phyloP scores from a whole-genome alignment of 2,888 invertebrate species.

The Drosophila maculinotata region DNA sequence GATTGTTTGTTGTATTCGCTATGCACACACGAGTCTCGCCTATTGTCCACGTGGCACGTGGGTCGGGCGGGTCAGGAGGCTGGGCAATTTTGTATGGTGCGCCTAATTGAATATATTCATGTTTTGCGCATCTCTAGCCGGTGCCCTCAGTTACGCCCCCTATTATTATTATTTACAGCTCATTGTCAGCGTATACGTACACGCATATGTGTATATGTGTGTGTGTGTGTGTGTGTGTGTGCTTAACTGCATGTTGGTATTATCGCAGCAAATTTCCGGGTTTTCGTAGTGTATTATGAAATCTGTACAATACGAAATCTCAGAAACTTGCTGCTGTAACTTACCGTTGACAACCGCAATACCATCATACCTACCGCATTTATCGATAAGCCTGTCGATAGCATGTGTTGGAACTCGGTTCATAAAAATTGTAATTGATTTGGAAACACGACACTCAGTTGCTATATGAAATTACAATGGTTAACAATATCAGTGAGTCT shows the following conservation, averaged over 20 bases:
- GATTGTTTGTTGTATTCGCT: slow-evolving; percentile 49
- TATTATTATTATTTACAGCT: slow-evolving; percentile 39
- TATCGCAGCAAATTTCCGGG: slow-evolving; percentile 35
- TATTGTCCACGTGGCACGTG: slow-evolving; percentile 34
- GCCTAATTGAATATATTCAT: slow-evolving; percentile 69
- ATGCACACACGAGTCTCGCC: slow-evolving; percentile 16
- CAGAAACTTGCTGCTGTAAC: slow-evolving; percentile 36
- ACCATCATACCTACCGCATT: no score
- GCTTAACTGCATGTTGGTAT: slow-evolving; percentile 8
- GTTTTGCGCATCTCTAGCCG: slow-evolving; percentile 30
- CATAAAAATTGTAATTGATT: slow-evolving; percentile 32
- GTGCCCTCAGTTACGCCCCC: slow-evolving; percentile 8
- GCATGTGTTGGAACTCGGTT: background rate
- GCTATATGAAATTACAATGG: slow-evolving; percentile 30
- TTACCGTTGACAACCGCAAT: slow-evolving; percentile 17
- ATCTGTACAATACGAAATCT: slow-evolving; percentile 35
- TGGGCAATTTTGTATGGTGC: slow-evolving; percentile 49
- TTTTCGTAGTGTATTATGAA: slow-evolving; percentile 30
- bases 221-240: background rate
- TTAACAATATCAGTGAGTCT: slow-evolving; percentile 44
- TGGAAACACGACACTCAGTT: slow-evolving; percentile 55
- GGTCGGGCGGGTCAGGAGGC: no score
- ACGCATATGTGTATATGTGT: background rate
- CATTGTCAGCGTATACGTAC: slow-evolving; percentile 17
- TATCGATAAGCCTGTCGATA: slow-evolving; percentile 12